Conservation (phyloP, 2,797 vertebrate species). For the Morelia viridis region DNA sequence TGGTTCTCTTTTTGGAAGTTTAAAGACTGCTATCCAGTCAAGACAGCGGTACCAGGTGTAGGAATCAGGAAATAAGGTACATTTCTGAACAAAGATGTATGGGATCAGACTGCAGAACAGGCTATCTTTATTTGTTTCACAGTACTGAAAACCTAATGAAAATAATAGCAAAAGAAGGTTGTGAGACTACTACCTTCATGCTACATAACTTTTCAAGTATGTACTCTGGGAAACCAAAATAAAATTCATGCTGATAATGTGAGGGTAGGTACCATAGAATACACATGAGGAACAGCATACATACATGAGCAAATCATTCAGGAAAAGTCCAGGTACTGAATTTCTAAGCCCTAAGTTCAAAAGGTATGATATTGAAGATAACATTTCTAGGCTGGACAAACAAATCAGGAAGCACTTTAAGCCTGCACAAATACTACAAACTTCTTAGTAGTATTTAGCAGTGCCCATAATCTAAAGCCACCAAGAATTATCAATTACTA, state of each 20-base stretch:
- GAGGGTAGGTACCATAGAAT: not conserved
- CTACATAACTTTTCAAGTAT: not conserved
- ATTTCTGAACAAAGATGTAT: not conserved
- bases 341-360: not conserved
- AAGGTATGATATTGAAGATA: not conserved
- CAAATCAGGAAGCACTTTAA: not conserved
- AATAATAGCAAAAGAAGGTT: rapidly evolving
- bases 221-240: not conserved
- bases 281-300: not conserved
- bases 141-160: not conserved
- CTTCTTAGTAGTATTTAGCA: not conserved
- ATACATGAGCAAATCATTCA: not conserved
- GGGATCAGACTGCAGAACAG: not conserved
- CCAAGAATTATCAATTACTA: not conserved
- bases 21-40: not conserved
- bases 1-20: not conserved
- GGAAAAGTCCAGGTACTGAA: not conserved
- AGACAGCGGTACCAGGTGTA: not conserved
- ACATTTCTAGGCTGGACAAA: not conserved
- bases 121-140: not conserved
- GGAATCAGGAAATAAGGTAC: not conserved
- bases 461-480: not conserved
- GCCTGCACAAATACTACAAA: not conserved
- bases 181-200: not conserved
- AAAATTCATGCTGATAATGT: not conserved